These are phyloP conservation scores for Sphaerophoria taeniata DNA, from an alignment of 2,888 invertebrate genomes.

Conservation along the genomic window DNA sequence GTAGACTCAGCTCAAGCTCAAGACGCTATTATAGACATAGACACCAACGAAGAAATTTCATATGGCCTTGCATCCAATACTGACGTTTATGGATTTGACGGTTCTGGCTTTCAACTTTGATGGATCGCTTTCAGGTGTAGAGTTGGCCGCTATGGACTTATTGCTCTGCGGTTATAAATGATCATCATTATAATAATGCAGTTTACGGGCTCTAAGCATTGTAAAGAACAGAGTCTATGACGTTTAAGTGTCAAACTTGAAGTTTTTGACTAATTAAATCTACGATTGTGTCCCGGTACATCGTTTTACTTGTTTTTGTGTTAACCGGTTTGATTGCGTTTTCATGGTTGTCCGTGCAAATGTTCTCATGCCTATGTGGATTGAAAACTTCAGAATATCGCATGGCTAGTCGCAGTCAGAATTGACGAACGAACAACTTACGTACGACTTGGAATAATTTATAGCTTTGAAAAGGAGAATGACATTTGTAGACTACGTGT, in stretches of 20 bases:
- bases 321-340: constrained; percentile 47
- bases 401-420: constrained; percentile 40
- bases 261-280: constrained; percentile 61
- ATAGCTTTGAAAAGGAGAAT: constrained; percentile 53
- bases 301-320: not conserved
- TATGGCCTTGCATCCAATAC: constrained; percentile 57
- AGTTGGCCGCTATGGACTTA: constrained; percentile 52
- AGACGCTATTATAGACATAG: no score
- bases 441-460: constrained; percentile 54
- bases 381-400: constrained; percentile 44
- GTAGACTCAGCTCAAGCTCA: constrained; percentile 4
- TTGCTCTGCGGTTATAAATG: constrained; percentile 53
- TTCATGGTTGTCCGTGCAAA: not conserved
- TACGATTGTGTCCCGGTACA: constrained; percentile 21
- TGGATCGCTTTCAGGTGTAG: constrained; percentile 55
- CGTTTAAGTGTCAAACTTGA: constrained; percentile 57
- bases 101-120: constrained; percentile 62
- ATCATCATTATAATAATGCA: constrained; percentile 54
- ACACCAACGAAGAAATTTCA: constrained; percentile 44
- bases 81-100: constrained; percentile 64
- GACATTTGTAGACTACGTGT: constrained; percentile 66
- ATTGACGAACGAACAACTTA: constrained; percentile 49
- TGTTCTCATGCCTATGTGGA: not conserved
- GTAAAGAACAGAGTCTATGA: constrained; percentile 48
- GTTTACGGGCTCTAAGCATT: constrained; percentile 48